Conservation (phyloP, 2,113 vertebrate genomes). For the Megalops atlanticus region DNA sequence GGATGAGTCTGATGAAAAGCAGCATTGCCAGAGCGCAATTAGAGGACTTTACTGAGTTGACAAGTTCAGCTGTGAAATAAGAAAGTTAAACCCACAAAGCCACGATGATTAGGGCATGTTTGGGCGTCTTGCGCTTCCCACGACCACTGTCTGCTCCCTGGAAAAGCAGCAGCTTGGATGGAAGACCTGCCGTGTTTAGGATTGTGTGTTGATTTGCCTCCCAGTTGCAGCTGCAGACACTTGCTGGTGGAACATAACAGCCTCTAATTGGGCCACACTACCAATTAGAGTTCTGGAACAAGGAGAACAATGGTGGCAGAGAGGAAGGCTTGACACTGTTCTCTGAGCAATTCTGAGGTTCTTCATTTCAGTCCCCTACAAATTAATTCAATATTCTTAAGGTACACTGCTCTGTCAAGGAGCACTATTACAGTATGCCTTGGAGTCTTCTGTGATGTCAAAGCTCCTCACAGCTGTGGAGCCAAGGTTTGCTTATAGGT, state of each 20-base stretch:
- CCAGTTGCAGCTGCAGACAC: slow-evolving; percentile 62
- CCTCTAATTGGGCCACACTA: slow-evolving; percentile 69
- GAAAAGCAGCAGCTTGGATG: slow-evolving; percentile 56
- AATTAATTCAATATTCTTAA: background rate
- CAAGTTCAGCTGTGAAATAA: slow-evolving; percentile 64
- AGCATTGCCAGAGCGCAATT: slow-evolving; percentile 58
- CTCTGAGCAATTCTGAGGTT: background rate
- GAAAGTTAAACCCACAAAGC: slow-evolving; percentile 61
- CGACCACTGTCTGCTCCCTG: slow-evolving; percentile 6
- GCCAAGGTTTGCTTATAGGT: background rate
- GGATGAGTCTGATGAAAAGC: slow-evolving; percentile 54
- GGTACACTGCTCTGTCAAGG: background rate
- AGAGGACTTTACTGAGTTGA: slow-evolving; percentile 60
- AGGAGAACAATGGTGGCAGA: background rate
- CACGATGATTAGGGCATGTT: slow-evolving; percentile 60
- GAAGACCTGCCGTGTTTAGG: slow-evolving; percentile 60
- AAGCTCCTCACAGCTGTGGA: background rate
- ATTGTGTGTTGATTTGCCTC: slow-evolving; percentile 72
- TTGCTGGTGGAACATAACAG: slow-evolving; percentile 62
- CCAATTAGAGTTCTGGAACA: slow-evolving; percentile 60
- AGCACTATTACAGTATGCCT: background rate
- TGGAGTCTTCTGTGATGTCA: background rate
- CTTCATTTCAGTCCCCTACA: background rate
- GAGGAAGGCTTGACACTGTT: slow-evolving; percentile 7
- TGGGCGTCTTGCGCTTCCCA: background rate